Percentiles rank a stretch among this genome's conserved stretches.
Conservation (phyloP, 2,888 invertebrate genomes). For the Caenorhabditis afra region DNA sequence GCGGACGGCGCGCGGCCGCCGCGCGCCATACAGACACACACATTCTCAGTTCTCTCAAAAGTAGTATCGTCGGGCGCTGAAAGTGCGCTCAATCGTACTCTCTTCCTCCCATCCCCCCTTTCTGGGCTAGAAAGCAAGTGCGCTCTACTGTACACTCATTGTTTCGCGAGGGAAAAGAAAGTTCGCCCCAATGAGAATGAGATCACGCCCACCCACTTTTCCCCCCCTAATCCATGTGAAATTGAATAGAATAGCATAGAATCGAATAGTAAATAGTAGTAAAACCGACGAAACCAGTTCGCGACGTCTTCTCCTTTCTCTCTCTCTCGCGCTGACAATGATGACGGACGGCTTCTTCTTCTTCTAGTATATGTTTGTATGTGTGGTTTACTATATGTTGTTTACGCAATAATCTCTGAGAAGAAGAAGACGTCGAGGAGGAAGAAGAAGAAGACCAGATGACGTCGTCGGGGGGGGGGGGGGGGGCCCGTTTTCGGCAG, state of each 20-base stretch:
- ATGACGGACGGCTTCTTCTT: slow-evolving; percentile 21
- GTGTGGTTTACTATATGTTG: slow-evolving; percentile 35
- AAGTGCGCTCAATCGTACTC: not conserved
- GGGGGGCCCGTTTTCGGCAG: not conserved
- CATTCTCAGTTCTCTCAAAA: not conserved
- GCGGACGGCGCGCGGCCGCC: slow-evolving; percentile 16
- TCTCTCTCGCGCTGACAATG: slow-evolving; percentile 4
- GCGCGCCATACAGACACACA: slow-evolving; percentile 3
- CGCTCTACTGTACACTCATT: no score
- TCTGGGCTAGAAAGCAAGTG: no score
- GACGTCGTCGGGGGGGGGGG: slow-evolving; percentile 17
- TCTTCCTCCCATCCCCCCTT: not conserved
- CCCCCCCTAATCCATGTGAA: not conserved
- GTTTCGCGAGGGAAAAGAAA: no score
- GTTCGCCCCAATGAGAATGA: no score
- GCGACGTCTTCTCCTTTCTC: slow-evolving; percentile 18
- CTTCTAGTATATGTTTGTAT: slow-evolving; percentile 24
- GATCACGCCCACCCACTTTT: no score
- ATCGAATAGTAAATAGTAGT: slow-evolving; percentile 6
- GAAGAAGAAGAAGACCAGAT: not conserved
- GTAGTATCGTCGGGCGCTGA: slow-evolving; percentile 5
- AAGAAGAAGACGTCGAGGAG: no score
- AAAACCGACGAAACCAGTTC: slow-evolving; percentile 28
- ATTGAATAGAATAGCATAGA: not conserved
- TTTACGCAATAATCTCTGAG: slow-evolving; percentile 41